phyloP scores from a whole-genome alignment of 1,140 invertebrate genomes.

The Zaprionus capensis region DNA sequence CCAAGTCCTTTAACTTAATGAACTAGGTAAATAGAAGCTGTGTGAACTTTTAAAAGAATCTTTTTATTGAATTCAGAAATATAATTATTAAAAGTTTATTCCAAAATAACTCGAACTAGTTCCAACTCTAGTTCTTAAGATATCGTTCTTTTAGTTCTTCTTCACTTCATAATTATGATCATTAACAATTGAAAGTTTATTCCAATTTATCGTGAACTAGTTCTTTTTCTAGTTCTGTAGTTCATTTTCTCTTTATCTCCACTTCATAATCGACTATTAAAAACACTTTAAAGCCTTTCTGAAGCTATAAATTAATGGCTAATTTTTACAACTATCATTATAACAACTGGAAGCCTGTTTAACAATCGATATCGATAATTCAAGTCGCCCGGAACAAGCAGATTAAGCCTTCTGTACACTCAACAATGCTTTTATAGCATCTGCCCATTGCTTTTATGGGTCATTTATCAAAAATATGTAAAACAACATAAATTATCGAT shows the following conservation, averaged over 20 bases:
- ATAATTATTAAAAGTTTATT: too few species aligned
- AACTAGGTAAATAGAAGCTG: background rate
- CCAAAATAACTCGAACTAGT: too few species aligned
- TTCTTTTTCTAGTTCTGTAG: background rate
- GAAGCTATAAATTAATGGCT: background rate
- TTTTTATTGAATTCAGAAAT: too few species aligned
- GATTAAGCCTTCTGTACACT: background rate
- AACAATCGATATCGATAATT: background rate
- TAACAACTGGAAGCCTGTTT: background rate
- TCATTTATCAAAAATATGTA: slow-evolving; percentile 25
- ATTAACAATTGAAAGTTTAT: too few species aligned
- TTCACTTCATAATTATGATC: too few species aligned
- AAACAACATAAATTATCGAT: slow-evolving; percentile 51
- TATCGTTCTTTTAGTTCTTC: too few species aligned
- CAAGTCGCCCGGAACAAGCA: background rate
- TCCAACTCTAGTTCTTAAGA: too few species aligned
- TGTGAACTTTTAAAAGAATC: too few species aligned
- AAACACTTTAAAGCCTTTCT: background rate
- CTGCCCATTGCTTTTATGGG: background rate
- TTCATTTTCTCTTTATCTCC: too few species aligned
- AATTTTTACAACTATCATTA: background rate
- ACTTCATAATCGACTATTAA: too few species aligned
- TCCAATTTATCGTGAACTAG: background rate
- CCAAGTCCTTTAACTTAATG: background rate
- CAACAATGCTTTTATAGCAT: background rate